Conservation (phyloP, 2,888 invertebrate species). For the Ceraclea dissimilis region DNA sequence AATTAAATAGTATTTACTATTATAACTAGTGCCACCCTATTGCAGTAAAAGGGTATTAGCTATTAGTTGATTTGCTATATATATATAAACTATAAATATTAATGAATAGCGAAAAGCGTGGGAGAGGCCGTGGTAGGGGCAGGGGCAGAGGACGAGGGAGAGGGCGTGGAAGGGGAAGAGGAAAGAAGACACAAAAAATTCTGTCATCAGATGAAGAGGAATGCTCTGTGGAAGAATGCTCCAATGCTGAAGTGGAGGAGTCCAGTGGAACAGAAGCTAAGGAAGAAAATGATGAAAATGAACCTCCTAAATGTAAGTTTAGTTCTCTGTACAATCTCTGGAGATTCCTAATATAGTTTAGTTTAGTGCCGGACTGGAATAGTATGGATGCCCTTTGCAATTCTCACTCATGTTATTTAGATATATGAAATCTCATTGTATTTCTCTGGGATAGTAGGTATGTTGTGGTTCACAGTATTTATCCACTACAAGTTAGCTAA, state of each 20-base stretch:
- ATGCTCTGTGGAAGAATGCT: conserved; percentile 42
- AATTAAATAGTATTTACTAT: too few relatives aligned
- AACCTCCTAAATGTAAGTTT: conserved; percentile 48
- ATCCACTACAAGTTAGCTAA: too few relatives aligned
- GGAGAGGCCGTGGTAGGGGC: conserved; percentile 70
- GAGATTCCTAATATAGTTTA: too few relatives aligned
- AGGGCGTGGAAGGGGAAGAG: conserved; percentile 62
- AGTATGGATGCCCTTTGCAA: too few relatives aligned
- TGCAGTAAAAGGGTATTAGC: too few relatives aligned
- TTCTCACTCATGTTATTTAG: neutral
- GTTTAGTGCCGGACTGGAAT: too few relatives aligned
- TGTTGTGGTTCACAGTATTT: too few relatives aligned
- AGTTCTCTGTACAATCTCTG: conserved; percentile 17
- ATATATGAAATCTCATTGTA: neutral
- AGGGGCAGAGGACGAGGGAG: conserved; percentile 69
- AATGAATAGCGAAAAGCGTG: conserved; percentile 52
- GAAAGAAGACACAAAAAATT: conserved; percentile 68
- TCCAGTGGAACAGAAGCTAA: conserved; percentile 30
- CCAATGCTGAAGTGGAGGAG: conserved; percentile 39
- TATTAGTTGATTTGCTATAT: too few relatives aligned
- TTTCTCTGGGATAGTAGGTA: conserved; percentile 28
- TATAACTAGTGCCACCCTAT: too few relatives aligned
- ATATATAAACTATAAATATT: too few relatives aligned
- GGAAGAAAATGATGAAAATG: conserved; percentile 42
- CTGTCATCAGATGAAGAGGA: conserved; percentile 55